phyloP scores from a whole-genome alignment of 2,888 invertebrate species.

The Pheosia tremula region DNA sequence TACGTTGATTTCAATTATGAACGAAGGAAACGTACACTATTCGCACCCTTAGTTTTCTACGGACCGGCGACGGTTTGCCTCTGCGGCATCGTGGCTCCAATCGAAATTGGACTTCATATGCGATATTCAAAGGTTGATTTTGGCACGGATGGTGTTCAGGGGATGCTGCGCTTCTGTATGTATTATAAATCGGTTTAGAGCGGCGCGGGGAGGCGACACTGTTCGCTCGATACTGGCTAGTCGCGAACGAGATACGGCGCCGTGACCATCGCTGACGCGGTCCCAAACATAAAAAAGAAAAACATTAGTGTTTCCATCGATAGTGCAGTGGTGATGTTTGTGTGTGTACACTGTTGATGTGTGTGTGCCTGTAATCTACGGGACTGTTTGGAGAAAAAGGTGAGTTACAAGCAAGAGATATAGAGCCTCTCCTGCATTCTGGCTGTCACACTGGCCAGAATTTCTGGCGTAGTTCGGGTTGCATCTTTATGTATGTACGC shows the following conservation, averaged over 20 bases:
- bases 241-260: constrained; percentile 61
- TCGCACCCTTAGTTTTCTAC: constrained; percentile 78
- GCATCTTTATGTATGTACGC: too few relatives aligned
- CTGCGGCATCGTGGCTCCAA: constrained; percentile 71
- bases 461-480: neutral
- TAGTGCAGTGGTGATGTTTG: constrained; percentile 36
- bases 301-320: constrained; percentile 25
- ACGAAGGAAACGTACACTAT: constrained; percentile 72
- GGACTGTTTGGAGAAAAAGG: constrained; percentile 19
- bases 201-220: constrained; percentile 69
- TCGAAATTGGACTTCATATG: neutral
- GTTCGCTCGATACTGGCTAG: constrained; percentile 79
- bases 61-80: constrained; percentile 76
- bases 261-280: constrained; percentile 47
- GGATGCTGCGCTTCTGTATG: constrained; percentile 84
- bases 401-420: constrained; percentile 24
- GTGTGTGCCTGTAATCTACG: constrained; percentile 27
- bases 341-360: constrained; percentile 29
- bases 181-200: constrained; percentile 85
- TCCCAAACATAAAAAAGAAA: constrained; percentile 48
- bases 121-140: constrained; percentile 41
- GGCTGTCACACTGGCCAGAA: neutral
- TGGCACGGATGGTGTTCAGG: constrained; percentile 47
- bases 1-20: constrained; percentile 71
- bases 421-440: neutral